Evolutionary conservation across 2,113 vertebrate genomes (phyloP).

Genomic region (Dasyprocta punctata): DNA sequence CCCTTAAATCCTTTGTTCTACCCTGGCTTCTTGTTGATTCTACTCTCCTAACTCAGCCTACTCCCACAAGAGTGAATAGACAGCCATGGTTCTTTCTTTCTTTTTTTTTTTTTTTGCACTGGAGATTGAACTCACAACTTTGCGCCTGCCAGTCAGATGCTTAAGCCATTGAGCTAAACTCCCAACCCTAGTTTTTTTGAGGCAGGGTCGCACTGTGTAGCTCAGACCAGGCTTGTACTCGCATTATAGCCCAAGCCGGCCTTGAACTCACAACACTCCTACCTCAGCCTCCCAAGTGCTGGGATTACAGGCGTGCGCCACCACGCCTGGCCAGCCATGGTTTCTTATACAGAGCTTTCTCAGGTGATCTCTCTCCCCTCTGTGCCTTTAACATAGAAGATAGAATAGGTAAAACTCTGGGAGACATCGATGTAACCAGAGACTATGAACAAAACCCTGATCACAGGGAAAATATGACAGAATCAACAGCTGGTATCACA

Average conservation of each 20-base stretch:
- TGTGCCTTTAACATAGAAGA: neutral
- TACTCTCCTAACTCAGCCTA: neutral
- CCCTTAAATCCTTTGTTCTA: neutral
- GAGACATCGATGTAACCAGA: neutral
- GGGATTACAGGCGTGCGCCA: too few species aligned
- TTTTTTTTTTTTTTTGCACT: too few species aligned
- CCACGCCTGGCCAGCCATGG: too few species aligned
- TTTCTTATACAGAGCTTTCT: neutral
- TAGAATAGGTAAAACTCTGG: neutral
- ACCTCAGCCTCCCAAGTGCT: too few species aligned
- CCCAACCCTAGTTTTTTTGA: too few species aligned
- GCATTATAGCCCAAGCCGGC: too few species aligned
- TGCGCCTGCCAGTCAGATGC: too few species aligned
- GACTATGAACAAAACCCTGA: neutral
- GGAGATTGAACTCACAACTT: too few species aligned
- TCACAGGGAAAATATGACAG: neutral
- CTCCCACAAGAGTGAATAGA: neutral
- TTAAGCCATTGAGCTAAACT: too few species aligned
- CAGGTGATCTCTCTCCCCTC: neutral
- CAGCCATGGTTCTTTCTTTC: neutral
- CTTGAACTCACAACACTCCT: too few species aligned
- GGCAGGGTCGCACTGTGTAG: too few species aligned
- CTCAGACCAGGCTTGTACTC: too few species aligned
- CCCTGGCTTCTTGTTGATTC: neutral
- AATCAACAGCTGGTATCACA: neutral